These are phyloP conservation scores for Parasteatoda lunata DNA, from an alignment of 2,888 invertebrate genomes.

Conservation along the genomic window DNA sequence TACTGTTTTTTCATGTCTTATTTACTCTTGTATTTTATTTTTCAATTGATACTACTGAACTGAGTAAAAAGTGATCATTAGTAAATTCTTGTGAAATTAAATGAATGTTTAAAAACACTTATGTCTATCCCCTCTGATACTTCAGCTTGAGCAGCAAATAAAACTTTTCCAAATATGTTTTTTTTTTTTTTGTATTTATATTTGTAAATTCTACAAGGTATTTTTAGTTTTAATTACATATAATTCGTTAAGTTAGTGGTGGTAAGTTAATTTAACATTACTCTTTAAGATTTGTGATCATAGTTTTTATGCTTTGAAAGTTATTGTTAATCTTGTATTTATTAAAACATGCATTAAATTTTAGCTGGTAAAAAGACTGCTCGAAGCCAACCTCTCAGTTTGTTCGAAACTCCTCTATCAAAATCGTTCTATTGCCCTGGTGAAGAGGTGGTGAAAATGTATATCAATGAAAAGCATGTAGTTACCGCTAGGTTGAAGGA, in stretches of 20 bases:
- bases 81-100: too few relatives aligned
- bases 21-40: too few relatives aligned
- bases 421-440: conserved; percentile 52
- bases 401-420: conserved; percentile 54
- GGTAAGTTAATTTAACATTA: background rate
- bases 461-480: conserved; percentile 23
- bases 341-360: background rate
- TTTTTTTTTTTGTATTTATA: too few relatives aligned
- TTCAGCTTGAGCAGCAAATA: too few relatives aligned
- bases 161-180: too few relatives aligned
- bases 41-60: too few relatives aligned
- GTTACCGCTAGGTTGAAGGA: conserved; percentile 48
- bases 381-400: conserved; percentile 26
- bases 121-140: too few relatives aligned
- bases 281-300: background rate
- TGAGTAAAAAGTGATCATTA: too few relatives aligned
- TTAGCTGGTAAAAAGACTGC: conserved; percentile 47
- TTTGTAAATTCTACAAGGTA: too few relatives aligned
- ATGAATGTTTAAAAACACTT: too few relatives aligned
- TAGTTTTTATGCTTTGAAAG: background rate
- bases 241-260: background rate
- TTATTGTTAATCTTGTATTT: conserved; percentile 5
- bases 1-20: too few relatives aligned
- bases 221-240: background rate
- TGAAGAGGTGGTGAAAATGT: conserved; percentile 38